Conservation (phyloP, 2,888 invertebrate genomes). For the Cerastis rubricosa region DNA sequence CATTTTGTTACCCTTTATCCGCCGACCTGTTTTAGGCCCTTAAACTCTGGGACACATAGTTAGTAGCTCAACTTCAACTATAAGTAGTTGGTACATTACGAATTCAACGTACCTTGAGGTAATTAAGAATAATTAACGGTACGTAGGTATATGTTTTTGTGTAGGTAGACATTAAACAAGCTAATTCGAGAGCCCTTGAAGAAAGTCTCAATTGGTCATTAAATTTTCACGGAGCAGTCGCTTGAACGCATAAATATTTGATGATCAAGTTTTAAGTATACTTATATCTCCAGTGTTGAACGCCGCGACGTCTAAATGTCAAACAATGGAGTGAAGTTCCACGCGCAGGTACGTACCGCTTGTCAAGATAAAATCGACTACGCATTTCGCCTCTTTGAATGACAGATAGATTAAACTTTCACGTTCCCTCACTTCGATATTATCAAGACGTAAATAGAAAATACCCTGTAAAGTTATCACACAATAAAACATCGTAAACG, state of each 20-base stretch:
- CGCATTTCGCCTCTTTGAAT: constrained; percentile 65
- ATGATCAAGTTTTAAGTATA: constrained; percentile 60
- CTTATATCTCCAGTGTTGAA: constrained; percentile 51
- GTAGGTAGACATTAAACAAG: constrained; percentile 25
- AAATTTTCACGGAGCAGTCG: constrained; percentile 56
- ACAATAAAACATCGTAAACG: constrained; percentile 21
- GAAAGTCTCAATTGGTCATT: constrained; percentile 57
- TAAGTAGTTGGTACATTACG: background rate
- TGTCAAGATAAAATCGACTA: constrained; percentile 74
- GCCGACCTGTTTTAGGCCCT: constrained; percentile 3
- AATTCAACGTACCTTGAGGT: background rate
- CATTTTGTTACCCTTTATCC: constrained; percentile 60
- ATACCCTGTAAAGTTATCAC: constrained; percentile 35
- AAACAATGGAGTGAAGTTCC: constrained; percentile 72
- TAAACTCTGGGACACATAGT: background rate
- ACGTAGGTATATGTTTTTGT: constrained; percentile 1
- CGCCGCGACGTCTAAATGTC: constrained; percentile 64
- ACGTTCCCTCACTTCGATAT: constrained; percentile 58
- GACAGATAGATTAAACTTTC: constrained; percentile 74
- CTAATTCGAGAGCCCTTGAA: constrained; percentile 37
- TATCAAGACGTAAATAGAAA: constrained; percentile 51
- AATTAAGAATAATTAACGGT: constrained; percentile 11
- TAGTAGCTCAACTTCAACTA: background rate
- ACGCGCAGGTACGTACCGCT: constrained; percentile 58
- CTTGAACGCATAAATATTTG: constrained; percentile 60